phyloP scores from a whole-genome alignment of 2,888 invertebrate species.

The Chrysodeixis includens region DNA sequence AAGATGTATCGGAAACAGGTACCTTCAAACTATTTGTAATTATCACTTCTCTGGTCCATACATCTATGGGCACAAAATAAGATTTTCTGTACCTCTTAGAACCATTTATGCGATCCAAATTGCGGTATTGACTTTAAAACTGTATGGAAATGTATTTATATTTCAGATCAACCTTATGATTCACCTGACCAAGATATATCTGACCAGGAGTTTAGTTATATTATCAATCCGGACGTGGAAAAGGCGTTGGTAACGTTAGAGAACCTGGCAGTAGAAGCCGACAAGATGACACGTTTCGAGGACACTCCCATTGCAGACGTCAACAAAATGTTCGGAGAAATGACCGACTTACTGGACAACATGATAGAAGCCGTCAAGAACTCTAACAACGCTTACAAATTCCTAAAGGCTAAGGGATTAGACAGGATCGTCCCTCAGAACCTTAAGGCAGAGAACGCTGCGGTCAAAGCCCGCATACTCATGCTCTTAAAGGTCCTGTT shows the following conservation, averaged over 20 bases:
- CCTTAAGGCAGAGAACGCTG: constrained; percentile 56
- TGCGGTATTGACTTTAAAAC: too few species aligned
- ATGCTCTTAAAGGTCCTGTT: constrained; percentile 70
- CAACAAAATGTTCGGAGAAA: constrained; percentile 59
- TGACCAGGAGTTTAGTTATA: background rate
- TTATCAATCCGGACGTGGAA: constrained; percentile 47
- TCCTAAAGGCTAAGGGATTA: constrained; percentile 73
- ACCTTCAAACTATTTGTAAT: background rate
- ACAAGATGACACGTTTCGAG: constrained; percentile 47
- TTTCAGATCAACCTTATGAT: constrained; percentile 14
- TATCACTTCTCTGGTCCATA: background rate
- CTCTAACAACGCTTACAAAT: constrained; percentile 66
- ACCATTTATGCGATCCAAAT: too few species aligned
- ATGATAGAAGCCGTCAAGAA: constrained; percentile 64
- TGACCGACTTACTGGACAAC: constrained; percentile 60
- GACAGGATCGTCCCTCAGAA: constrained; percentile 67
- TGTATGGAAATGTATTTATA: background rate
- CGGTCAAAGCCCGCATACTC: constrained; percentile 66
- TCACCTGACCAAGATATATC: background rate
- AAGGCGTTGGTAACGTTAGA: constrained; percentile 61
- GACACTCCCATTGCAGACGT: constrained; percentile 57
- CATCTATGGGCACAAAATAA: too few species aligned
- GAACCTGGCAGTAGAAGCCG: constrained; percentile 39
- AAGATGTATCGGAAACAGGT: constrained; percentile 14
- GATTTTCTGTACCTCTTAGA: too few species aligned